Evolutionary conservation across 1,140 invertebrate genomes (phyloP), one percentile per base, ranked within the genome.

Genomic region (Wiebesia pumilae): DNA sequence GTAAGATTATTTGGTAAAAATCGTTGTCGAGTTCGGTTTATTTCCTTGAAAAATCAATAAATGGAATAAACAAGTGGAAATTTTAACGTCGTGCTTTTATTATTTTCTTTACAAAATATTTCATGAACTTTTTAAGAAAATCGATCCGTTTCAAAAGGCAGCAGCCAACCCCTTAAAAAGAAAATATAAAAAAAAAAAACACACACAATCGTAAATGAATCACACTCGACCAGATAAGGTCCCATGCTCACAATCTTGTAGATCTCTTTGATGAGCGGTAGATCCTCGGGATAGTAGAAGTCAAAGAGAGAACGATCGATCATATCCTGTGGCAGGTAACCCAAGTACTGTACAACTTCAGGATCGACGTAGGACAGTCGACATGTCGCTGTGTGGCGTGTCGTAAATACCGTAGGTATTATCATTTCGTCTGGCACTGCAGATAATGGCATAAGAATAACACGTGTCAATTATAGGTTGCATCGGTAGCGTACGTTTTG

Each of bases 311-410:
- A 97, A 88, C 95, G 96, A 0, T 97, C 96, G 38, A 97, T 94
- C 88, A 98, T 95, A 90, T 98, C 98, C 91, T 98, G 98, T 0
- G 98, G 98, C 80, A 98, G 91, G 92, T 97, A 98, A 0, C 98
- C 98, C 85, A 98, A 94, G 89, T 97, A 97, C 27, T 96, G 96
- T 0, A 98, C 96, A 21, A 97, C 96, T 69, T 97, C 96, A 21
- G 95, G 93, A 91, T 98, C 97, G 14, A 98, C 95, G 90, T 97
- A 95, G 62, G 96, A 96, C 54, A 98, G 94, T 51, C 95, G 95
- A 85, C 97, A 97, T 21, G 95, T 94, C 0, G 97, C 95, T 3
- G 95, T 96, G 90, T 98, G 97, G 0, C 96, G 94, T 85, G 97
- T 97, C 16, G 96, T 95, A 91, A 98, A 98, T 89, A 95, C 91